phyloP scores from a whole-genome alignment of 2,797 vertebrate genomes.

The Furcifer pardalis region DNA sequence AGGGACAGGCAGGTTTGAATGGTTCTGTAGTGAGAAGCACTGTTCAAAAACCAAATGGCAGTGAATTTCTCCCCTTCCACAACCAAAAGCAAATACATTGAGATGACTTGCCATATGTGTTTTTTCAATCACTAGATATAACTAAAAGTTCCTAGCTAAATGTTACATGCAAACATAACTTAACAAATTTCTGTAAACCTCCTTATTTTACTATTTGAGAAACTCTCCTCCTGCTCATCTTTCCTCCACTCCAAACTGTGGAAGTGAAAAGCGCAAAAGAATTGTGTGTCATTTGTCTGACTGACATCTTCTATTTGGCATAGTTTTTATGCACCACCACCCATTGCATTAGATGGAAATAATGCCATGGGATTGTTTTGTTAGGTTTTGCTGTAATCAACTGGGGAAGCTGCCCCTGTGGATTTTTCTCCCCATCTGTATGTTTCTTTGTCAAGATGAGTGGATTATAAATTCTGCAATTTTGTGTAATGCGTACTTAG shows the following conservation, averaged over 20 bases:
- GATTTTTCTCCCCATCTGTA: no score
- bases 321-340: no score
- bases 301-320: no score
- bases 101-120: neutral
- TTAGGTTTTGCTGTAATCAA: no score
- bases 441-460: no score
- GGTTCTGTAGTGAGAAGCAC: neutral
- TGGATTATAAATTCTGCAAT: no score
- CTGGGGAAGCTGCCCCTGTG: no score
- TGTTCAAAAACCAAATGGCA: neutral
- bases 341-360: no score
- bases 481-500: neutral
- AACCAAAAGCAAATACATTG: neutral
- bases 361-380: no score
- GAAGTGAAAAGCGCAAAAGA: neutral
- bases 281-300: no score
- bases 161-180: neutral
- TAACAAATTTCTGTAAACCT: neutral
- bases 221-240: neutral
- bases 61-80: neutral
- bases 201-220: neutral
- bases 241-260: neutral
- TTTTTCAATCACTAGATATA: neutral
- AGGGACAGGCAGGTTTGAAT: no score
- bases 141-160: neutral